Base-by-base conservation (phyloP, 2,797 vertebrate genomes). In the Miopithecus talapoin region DNA sequence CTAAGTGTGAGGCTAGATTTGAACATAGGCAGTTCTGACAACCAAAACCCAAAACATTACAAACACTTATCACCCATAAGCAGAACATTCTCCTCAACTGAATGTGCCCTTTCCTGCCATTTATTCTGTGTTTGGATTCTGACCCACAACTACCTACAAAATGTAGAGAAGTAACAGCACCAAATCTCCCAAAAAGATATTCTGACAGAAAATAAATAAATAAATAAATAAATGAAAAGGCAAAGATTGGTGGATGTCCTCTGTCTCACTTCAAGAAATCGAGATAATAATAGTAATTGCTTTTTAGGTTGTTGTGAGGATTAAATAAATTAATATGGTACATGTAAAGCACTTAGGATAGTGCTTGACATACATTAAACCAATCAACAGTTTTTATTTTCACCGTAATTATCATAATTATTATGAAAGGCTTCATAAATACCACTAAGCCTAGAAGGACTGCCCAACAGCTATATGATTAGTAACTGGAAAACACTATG, bases 11-110 rank as follows among this genome's bases (percentile, higher is more conserved):
- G n/a, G 26, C 30, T 19, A 57, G 12, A 74, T 26, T 2, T 28
- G 13, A 74, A 79, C n/a, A 5, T 0, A 3, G 30, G 48, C 9
- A 19, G 8, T 28, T 26, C 2, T 46, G 6, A 33, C 4, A 0
- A n/a, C 28, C 22, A 79, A 46, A 76, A 6, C 13, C 83, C 33
- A 30, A 61, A 46, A 39, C 0, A 28, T 14, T 24, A 12, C 33
- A 26, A 28, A 28, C 33, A 8, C 2, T 0, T 0, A 28, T 12
- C n/a, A 8, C 78, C n/a, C 33, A 13, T 14, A 26, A n/a, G 13
- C 59, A 46, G 28, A 30, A 39, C 41, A 16, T 26, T 22, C 72
- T 89, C 43, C 43, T 74, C 24, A 24, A 61, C 4, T 7, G 0
- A 36, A 26, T 4, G n/a, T 5, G 13, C 55, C 81, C 43, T 70